Evolutionary conservation across 2,113 vertebrate species (phyloP), one percentile per base, ranked within the genome.

Genomic region (Colossoma macropomum): DNA sequence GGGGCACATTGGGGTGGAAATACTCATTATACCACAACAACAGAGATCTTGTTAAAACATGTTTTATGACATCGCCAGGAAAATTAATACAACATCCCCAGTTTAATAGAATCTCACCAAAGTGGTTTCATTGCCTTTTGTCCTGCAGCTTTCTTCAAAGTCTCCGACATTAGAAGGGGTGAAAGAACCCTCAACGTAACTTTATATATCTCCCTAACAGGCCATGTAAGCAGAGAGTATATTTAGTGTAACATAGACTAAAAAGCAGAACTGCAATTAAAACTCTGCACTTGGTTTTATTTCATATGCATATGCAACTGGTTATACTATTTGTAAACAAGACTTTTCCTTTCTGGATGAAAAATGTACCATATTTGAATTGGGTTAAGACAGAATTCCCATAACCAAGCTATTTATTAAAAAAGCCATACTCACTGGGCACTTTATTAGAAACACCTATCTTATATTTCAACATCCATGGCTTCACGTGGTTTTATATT

Each of bases 1-100:
- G 66, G 77, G 77, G 86, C 86, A 91, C 88, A 88, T 85, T 89
- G 79, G 87, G 88, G 87, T 87, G 89, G 88, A 89, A 86, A 90
- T 93, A 86, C 90, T 91, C 90, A 93, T 95, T 94, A 93, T 6
- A 75, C 72, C 83, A 83, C 69, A 89, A 90, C 89, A 91, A 89
- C 88, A 74, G 89, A 88, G 87, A 86, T 79, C 89, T 88, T 89
- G 91, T 90, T 88, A 89, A 88, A 85, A 71, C 75, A 80, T 82
- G 81, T 89, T 87, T 88, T 88, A 87, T 77, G 78, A 73, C 65
- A 32, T 85, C 87, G 32, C 81, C 71, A 79, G 70, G 71, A 83
- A 86, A 89, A 91, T 88, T 75, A 85, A 89, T 90, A 85, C 83
- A 88, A 84, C 86, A 86, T 81, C 73, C 45, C 45, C 28, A 72